These are phyloP conservation scores for Eretmochelys imbricata DNA, from an alignment of 2,113 vertebrate species.

Conservation along the genomic window DNA sequence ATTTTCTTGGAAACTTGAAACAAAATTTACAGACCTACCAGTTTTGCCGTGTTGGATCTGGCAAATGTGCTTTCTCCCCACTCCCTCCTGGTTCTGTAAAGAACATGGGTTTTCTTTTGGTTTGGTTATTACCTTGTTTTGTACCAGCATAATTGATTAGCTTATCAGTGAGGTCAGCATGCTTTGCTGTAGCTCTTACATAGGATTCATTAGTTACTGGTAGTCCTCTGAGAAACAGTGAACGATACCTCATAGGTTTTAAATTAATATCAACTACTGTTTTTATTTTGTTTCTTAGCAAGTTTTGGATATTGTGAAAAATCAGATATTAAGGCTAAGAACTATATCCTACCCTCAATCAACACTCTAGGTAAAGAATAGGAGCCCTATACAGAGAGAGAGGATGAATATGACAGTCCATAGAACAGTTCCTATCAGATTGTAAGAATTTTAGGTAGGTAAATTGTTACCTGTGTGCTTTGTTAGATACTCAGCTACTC, in stretches of 20 bases:
- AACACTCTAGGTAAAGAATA: neutral
- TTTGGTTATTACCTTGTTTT: constrained; percentile 53
- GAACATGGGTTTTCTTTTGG: constrained; percentile 34
- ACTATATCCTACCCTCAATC: constrained; percentile 8
- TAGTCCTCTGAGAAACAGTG: constrained; percentile 38
- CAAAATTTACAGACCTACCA: neutral
- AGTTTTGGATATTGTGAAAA: constrained; percentile 21
- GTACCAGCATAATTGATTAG: constrained; percentile 67
- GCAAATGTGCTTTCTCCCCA: constrained; percentile 34
- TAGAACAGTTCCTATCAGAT: neutral
- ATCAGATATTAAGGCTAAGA: constrained; percentile 58
- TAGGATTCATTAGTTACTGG: constrained; percentile 7
- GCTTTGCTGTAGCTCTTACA: constrained; percentile 55
- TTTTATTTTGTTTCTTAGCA: constrained; percentile 66
- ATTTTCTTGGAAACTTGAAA: constrained; percentile 43
- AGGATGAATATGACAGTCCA: neutral
- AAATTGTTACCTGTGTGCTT: neutral
- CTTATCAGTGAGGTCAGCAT: constrained; percentile 62
- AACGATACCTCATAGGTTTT: constrained; percentile 46
- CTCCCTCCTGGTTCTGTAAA: constrained; percentile 34
- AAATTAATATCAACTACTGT: constrained; percentile 54
- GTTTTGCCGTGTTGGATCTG: constrained; percentile 31
- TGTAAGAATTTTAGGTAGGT: neutral
- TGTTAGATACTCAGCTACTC: constrained; percentile 9
- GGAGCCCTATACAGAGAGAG: neutral